Evolutionary conservation across 1,140 invertebrate species (phyloP).

Genomic region (Limonius californicus): DNA sequence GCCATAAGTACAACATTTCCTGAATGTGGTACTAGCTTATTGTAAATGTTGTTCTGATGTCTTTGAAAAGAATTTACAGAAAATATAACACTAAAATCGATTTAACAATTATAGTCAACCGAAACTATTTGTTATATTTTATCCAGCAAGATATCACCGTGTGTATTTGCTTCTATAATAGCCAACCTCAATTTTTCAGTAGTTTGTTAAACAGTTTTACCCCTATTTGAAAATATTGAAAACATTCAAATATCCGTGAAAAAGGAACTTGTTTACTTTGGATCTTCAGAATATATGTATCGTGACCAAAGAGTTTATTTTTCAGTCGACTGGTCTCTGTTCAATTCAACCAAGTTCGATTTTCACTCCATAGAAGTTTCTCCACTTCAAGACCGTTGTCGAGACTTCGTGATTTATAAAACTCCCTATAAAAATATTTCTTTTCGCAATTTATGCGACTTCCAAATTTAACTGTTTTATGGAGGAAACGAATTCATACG

Average conservation of each 20-base stretch:
- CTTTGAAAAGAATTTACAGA: too few species aligned
- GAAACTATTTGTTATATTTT: too few species aligned
- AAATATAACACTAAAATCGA: not conserved
- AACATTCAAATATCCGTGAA: constrained; percentile 9
- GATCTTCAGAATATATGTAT: constrained; percentile 27
- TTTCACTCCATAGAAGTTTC: constrained; percentile 10
- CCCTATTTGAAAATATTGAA: not conserved
- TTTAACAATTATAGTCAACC: not conserved
- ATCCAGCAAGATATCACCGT: not conserved
- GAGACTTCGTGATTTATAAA: constrained; percentile 7
- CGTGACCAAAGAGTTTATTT: constrained; percentile 30
- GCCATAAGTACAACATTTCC: too few species aligned
- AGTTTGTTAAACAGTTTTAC: constrained; percentile 1
- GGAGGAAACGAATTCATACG: too few species aligned
- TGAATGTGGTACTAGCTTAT: too few species aligned
- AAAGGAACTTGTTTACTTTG: constrained; percentile 22
- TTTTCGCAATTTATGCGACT: constrained; percentile 1
- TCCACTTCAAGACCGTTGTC: not conserved
- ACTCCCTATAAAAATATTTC: not conserved
- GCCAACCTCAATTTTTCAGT: not conserved
- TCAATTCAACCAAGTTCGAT: constrained; percentile 13
- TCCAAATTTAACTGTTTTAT: not conserved
- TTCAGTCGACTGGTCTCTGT: constrained; percentile 26
- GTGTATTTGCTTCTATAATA: not conserved
- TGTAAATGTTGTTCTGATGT: too few species aligned